Conservation (phyloP, 2,888 invertebrate species). For the Ectemnius continuus region DNA sequence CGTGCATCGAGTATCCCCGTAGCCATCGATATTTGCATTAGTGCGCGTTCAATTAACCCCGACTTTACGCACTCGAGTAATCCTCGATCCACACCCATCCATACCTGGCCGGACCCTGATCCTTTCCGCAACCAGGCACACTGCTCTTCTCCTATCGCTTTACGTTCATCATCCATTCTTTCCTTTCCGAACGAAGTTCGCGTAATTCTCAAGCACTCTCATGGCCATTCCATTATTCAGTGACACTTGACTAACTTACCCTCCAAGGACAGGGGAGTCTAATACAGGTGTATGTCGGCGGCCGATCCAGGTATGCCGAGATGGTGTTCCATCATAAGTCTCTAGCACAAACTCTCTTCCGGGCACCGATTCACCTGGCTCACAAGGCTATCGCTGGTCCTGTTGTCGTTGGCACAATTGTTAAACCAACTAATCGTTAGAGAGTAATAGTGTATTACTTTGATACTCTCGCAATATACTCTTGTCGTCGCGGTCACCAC, state of each 20-base stretch:
- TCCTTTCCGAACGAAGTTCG: no score
- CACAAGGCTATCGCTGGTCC: not conserved
- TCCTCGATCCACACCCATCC: not conserved
- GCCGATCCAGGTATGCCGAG: not conserved
- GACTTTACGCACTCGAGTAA: not conserved
- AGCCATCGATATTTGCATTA: not conserved
- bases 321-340: no score
- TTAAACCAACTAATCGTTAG: no score
- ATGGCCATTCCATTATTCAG: not conserved
- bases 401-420: no score
- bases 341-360: no score
- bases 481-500: constrained; percentile 4
- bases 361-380: not conserved
- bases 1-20: not conserved
- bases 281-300: not conserved
- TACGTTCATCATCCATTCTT: no score
- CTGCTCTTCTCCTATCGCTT: no score
- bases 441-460: not conserved
- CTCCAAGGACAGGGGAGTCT: not conserved
- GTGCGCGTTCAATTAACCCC: not conserved
- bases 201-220: no score
- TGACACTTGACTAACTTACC: not conserved
- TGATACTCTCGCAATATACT: no score
- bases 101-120: not conserved
- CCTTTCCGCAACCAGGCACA: no score